Evolutionary conservation across 2,888 invertebrate species (phyloP).

Genomic region (Hirtodrosophila trivittata): DNA sequence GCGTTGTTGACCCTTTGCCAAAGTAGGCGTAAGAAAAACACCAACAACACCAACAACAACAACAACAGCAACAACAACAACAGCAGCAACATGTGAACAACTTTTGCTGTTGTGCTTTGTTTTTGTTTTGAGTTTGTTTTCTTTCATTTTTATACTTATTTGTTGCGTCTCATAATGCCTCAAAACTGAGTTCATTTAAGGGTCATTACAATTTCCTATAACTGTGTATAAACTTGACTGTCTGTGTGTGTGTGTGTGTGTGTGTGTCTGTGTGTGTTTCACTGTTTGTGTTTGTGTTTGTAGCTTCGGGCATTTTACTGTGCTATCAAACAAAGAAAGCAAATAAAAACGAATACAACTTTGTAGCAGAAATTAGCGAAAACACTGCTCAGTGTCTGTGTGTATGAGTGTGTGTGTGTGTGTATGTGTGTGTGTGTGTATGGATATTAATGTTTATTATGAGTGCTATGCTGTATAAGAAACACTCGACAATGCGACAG

Average conservation of each 20-base stretch:
- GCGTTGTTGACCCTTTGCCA: constrained; percentile 48
- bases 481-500: no score
- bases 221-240: background rate
- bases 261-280: constrained; percentile 8
- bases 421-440: constrained; percentile 5
- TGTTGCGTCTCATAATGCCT: constrained; percentile 16
- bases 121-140: constrained; percentile 1
- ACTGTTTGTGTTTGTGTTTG: constrained; percentile 6
- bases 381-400: background rate
- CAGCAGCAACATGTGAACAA: constrained; percentile 19
- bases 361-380: constrained; percentile 4
- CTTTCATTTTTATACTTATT: constrained; percentile 15
- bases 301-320: constrained; percentile 13
- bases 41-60: constrained; percentile 15
- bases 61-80: constrained; percentile 24
- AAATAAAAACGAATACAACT: constrained; percentile 9
- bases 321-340: constrained; percentile 6
- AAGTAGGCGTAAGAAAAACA: constrained; percentile 53
- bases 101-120: constrained; percentile 6
- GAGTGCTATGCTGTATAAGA: no score
- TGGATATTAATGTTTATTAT: background rate
- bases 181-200: constrained; percentile 56
- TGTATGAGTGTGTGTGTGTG: background rate
- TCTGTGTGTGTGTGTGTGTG: background rate
- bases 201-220: constrained; percentile 50